phyloP scores from a whole-genome alignment of 1,140 invertebrate species.

The Idris sp. region DNA sequence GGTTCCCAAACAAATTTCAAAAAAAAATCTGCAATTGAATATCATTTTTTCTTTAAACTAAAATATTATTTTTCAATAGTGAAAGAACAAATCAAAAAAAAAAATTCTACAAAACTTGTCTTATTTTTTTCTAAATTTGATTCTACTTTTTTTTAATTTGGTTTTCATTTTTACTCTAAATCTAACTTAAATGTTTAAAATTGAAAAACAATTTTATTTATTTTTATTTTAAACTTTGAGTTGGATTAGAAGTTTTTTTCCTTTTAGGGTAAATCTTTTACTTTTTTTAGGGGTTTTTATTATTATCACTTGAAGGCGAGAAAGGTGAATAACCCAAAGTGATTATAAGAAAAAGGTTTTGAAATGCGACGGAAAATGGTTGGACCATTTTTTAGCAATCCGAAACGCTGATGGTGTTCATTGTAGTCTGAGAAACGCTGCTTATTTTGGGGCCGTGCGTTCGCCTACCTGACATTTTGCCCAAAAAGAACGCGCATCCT shows the following conservation, averaged over 20 bases:
- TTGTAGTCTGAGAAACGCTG: conserved; percentile 64
- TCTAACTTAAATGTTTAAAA: too few species aligned
- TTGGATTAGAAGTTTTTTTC: too few species aligned
- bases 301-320: conserved; percentile 24
- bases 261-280: too few species aligned
- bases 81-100: too few species aligned
- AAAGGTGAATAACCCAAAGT: conserved; percentile 46
- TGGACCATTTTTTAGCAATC: conserved; percentile 19
- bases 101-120: too few species aligned
- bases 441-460: conserved; percentile 36
- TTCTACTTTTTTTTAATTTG: too few species aligned
- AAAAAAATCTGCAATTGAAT: too few species aligned
- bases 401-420: conserved; percentile 34
- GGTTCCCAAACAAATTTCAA: conserved; percentile 61
- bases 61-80: too few species aligned
- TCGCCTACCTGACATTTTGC: conserved; percentile 71
- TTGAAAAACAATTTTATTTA: too few species aligned
- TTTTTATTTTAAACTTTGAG: neutral
- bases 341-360: conserved; percentile 13
- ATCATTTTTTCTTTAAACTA: too few species aligned
- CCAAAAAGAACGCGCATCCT: conserved; percentile 47
- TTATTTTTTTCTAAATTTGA: too few species aligned
- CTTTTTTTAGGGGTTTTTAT: neutral
- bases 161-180: too few species aligned
- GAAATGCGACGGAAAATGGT: conserved; percentile 23